Evolutionary conservation across 2,888 invertebrate species (phyloP).

Genomic region (Drosophila affinis): DNA sequence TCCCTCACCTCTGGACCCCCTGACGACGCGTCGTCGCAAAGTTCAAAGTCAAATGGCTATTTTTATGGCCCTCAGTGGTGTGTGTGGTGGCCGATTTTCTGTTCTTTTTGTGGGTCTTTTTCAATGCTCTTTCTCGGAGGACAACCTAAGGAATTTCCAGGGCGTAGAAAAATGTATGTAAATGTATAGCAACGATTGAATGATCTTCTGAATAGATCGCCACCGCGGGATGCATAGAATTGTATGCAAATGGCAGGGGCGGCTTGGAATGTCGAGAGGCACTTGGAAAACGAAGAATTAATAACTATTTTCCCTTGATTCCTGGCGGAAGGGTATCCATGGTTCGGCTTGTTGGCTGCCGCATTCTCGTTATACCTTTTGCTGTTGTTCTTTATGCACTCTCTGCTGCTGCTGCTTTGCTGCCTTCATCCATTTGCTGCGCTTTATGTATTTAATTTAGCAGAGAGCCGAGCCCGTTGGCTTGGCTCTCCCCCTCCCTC

Average conservation of each 20-base stretch:
- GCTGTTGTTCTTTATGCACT: conserved; percentile 32
- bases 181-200: too few relatives aligned
- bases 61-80: conserved; percentile 49
- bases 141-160: background rate
- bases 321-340: conserved; percentile 3
- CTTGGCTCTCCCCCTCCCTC: conserved; percentile 4
- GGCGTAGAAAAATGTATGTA: too few relatives aligned
- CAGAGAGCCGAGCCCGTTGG: conserved; percentile 47
- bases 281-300: too few relatives aligned
- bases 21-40: conserved; percentile 48
- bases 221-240: background rate
- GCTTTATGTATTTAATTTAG: conserved; percentile 52
- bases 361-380: conserved; percentile 30
- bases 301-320: too few relatives aligned
- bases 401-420: conserved; percentile 12
- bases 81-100: conserved; percentile 16
- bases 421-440: conserved; percentile 34
- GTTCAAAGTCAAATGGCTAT: conserved; percentile 65
- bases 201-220: too few relatives aligned
- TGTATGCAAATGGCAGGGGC: background rate
- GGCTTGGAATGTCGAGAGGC: background rate
- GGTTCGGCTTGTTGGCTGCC: conserved; percentile 12
- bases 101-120: conserved; percentile 24
- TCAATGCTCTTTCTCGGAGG: background rate
- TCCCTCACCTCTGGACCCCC: conserved; percentile 30